Evolutionary conservation across 2,797 vertebrate species (phyloP), one percentile per base, ranked within the genome.

Genomic region (Heliangelus exortis): DNA sequence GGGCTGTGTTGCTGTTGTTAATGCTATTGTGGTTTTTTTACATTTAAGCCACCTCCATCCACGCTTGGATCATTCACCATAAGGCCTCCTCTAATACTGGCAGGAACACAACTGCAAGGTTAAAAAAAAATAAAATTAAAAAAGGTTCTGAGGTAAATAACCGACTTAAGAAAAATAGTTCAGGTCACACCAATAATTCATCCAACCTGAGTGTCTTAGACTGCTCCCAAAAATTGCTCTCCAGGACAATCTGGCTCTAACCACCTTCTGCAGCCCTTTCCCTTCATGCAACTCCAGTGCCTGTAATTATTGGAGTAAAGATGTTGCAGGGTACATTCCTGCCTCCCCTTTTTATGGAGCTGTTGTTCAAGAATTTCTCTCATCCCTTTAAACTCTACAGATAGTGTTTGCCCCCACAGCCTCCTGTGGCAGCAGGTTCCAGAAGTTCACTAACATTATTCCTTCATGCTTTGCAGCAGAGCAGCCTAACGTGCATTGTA

Each of bases 251-350:
- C 41, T 50, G 79, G 34, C 47, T 83, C 7, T 34, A 77, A 61
- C 41, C 47, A 45, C 50, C 23, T 54, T 68, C 47, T 72, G 50
- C 73, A 61, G 43, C 45, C n/a, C 34, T 85, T 92, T 36, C 16
- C 50, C 43, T 85, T 80, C 4, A 0, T 4, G 13, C 0, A 2
- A 29, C 79, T 75, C 8, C 39, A 65, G 41, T 25, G 61, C 10
- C 69, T 17, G 6, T 41, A 95, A 88, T 78, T 43, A 72, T 31
- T 72, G 87, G 76, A 91, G 92, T 92, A 93, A 68, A 67, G 79
- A n/a, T 68, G 87, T 84, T 68, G 75, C 61, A 84, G 47, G 82
- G 76, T 58, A 29, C 10, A 2, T 81, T 68, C 73, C 73, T 90
- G 66, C 69, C 66, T 65, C 0, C 50, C 31, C 28, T 54, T 91